Evolutionary conservation across 1,140 invertebrate species (phyloP).

Genomic region (Sycophila sp.): DNA sequence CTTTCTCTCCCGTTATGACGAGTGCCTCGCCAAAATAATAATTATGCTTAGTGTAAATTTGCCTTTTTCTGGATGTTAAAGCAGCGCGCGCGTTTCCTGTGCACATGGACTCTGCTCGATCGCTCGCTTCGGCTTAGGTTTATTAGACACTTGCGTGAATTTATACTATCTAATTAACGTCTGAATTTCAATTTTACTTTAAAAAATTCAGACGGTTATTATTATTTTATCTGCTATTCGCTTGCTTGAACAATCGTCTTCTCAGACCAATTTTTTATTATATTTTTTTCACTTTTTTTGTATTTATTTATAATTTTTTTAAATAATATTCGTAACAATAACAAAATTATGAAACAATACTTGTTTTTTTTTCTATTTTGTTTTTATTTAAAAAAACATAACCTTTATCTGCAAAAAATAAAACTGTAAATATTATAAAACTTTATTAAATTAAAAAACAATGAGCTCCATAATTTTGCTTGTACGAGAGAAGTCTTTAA

Average conservation of each 20-base stretch:
- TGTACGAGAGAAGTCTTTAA: not conserved
- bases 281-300: not conserved
- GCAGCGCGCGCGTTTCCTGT: not conserved
- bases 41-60: slow-evolving; percentile 19
- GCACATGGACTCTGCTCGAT: not conserved
- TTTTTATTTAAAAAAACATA: not conserved
- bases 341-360: not conserved
- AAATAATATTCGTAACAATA: not conserved
- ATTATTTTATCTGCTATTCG: too few relatives aligned
- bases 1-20: slow-evolving; percentile 33
- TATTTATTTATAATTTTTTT: not conserved
- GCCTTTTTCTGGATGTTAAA: slow-evolving; percentile 9
- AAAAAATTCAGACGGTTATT: not conserved
- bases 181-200: not conserved
- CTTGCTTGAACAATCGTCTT: not conserved
- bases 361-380: not conserved
- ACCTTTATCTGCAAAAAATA: slow-evolving; percentile 10
- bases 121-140: slow-evolving; percentile 9
- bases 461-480: not conserved
- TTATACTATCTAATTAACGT: slow-evolving; percentile 9
- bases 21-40: slow-evolving; percentile 27
- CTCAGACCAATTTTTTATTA: not conserved
- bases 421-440: slow-evolving; percentile 7
- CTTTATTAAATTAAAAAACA: slow-evolving; percentile 6
- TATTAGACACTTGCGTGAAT: slow-evolving; percentile 9